Conservation (phyloP, 2,113 vertebrate species). For the Tursiops truncatus region DNA sequence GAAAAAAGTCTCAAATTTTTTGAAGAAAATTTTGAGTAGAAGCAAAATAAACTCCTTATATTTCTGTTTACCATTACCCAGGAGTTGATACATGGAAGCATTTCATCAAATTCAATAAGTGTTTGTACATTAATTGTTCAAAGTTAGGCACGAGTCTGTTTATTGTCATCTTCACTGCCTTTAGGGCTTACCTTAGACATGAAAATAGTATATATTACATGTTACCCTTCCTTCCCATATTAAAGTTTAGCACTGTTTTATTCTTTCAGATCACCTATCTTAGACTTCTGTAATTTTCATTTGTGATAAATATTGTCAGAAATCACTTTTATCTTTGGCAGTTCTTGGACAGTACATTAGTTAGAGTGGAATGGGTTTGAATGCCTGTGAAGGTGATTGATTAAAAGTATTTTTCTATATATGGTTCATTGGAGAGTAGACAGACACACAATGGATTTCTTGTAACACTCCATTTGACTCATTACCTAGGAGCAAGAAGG, state of each 20-base stretch:
- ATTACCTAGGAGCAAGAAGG: not conserved
- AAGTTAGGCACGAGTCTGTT: not conserved
- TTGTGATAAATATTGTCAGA: not conserved
- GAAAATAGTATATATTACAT: not conserved
- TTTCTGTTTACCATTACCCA: not conserved
- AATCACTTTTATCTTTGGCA: not conserved
- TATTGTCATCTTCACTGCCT: not conserved
- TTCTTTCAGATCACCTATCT: not conserved
- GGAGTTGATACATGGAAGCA: not conserved
- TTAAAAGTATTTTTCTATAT: conserved; percentile 42
- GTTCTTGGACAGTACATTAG: not conserved
- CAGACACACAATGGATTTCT: not conserved
- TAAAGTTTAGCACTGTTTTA: not conserved
- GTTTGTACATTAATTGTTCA: not conserved
- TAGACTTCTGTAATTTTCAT: not conserved
- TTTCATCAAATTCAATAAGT: not conserved
- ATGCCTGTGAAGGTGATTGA: conserved; percentile 22
- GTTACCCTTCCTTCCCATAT: not conserved
- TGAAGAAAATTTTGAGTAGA: not conserved
- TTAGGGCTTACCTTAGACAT: not conserved
- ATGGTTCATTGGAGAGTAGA: not conserved
- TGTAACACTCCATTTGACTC: conserved; percentile 5
- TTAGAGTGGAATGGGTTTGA: not conserved
- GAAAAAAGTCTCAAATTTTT: not conserved
- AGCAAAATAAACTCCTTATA: not conserved